These are phyloP conservation scores for Nycticryphes semicollaris DNA, from an alignment of 2,113 vertebrate genomes.

Conservation along the genomic window DNA sequence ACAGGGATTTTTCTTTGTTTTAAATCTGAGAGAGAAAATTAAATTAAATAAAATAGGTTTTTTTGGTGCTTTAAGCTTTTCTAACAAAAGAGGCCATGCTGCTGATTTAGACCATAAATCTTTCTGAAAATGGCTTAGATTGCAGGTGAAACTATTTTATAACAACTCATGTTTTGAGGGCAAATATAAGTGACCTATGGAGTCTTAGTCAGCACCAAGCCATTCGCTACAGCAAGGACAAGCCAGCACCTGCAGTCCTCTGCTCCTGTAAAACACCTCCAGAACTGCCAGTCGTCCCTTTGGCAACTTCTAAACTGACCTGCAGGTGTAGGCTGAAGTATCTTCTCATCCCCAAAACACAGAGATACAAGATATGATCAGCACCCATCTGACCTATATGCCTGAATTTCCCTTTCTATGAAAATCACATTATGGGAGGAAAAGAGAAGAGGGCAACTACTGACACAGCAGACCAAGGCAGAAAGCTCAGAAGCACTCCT, in stretches of 20 bases:
- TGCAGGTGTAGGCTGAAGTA: not conserved
- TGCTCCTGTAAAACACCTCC: not conserved
- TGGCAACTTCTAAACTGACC: not conserved
- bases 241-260: constrained; percentile 22
- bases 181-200: constrained; percentile 21
- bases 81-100: not conserved
- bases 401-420: not conserved
- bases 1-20: not conserved
- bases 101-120: constrained; percentile 27
- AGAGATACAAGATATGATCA: not conserved
- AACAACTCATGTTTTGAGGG: constrained; percentile 9
- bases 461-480: not conserved
- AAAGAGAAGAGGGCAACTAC: not conserved
- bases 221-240: not conserved
- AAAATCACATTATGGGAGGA: not conserved
- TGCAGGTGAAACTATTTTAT: constrained; percentile 45
- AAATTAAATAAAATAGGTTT: not conserved
- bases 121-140: constrained; percentile 25
- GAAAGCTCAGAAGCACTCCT: not conserved
- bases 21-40: not conserved
- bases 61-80: not conserved
- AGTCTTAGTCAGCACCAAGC: constrained; percentile 49
- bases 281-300: not conserved
- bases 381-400: not conserved
- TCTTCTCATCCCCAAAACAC: not conserved